Conservation (phyloP, 2,888 invertebrate species). For the Blomia tropicalis region DNA sequence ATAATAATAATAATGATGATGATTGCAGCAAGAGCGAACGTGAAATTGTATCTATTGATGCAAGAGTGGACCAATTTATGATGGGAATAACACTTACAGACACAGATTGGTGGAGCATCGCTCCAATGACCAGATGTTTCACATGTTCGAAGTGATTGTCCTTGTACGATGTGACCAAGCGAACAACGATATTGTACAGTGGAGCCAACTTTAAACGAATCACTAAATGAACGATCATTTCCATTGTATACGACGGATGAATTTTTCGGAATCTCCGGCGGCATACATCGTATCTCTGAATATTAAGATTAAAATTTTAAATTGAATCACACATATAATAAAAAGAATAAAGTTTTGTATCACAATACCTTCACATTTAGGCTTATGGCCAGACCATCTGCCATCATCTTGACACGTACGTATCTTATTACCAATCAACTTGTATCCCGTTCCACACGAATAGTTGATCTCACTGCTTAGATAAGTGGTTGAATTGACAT, state of each 20-base stretch:
- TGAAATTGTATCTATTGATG: too few species aligned
- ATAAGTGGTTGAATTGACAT: conserved; percentile 58
- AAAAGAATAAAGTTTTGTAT: background rate
- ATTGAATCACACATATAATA: background rate
- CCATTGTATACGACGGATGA: conserved; percentile 74
- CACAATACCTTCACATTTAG: conserved; percentile 62
- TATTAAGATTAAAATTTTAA: conserved; percentile 31
- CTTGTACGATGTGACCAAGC: conserved; percentile 31
- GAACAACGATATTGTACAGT: conserved; percentile 32
- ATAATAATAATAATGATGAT: too few species aligned
- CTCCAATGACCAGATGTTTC: conserved; percentile 31
- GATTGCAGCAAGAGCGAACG: too few species aligned
- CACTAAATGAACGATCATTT: conserved; percentile 52
- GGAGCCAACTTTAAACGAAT: conserved; percentile 32
- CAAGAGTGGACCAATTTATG: background rate
- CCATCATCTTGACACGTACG: conserved; percentile 56
- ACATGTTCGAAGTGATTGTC: conserved; percentile 31
- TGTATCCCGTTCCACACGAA: conserved; percentile 60
- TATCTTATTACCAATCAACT: conserved; percentile 57
- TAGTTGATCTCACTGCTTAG: conserved; percentile 63
- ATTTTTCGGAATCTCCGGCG: conserved; percentile 63
- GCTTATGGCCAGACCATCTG: conserved; percentile 65
- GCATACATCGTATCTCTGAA: conserved; percentile 68
- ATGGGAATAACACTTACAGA: conserved; percentile 22
- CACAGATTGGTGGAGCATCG: conserved; percentile 30